Evolutionary conservation across 2,888 invertebrate genomes (phyloP), one percentile per base, ranked within the genome.

Genomic region (Oegoconia quadripuncta): DNA sequence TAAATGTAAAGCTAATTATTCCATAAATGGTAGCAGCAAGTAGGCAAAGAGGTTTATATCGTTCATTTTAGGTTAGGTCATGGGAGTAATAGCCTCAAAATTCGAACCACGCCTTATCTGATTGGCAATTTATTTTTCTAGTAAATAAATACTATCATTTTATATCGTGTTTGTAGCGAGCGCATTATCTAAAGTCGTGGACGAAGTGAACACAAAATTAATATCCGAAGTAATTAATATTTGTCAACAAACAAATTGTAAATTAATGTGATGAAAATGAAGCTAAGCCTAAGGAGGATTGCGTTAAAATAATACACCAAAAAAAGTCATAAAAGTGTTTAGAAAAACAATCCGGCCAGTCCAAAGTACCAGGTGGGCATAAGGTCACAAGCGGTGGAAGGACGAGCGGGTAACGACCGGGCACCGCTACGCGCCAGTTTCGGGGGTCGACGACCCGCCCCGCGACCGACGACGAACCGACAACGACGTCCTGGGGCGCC

Each of bases 391-490:
- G 73, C 64, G 65, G 59, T 52, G 68, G 75, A 80, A 83, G 82
- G 83, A 83, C 82, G 79, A 69, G 53, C 71, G 82, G 81, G 79
- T 80, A 84, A 83, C 77, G 83, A 84, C 83, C 86, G 80, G 82
- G 78, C 79, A 81, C 77, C 79, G 79, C 79, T 78, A 78, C 80
- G 76, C 77, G 74, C 75, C 77, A 74, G 73, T 78, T 83, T 83
- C 63, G 84, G 81, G 80, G 82, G 76, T 81, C 81, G 70, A 60
- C 78, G 82, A 81, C 76, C 70, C 64, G 69, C 46, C n/a, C n/a
- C 61, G 74, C 68, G 59, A 59, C 58, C 64, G 62, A 68, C 78
- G 82, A 82, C 79, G 81, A 79, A 74, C 23, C 28, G 8, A 17
- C 27, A 17, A 12, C 16, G 11, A 26, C 29, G 36, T 36, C 36